These are phyloP conservation scores for Dorcus parallelipipedus DNA, from an alignment of 2,888 invertebrate genomes.

Conservation along the genomic window DNA sequence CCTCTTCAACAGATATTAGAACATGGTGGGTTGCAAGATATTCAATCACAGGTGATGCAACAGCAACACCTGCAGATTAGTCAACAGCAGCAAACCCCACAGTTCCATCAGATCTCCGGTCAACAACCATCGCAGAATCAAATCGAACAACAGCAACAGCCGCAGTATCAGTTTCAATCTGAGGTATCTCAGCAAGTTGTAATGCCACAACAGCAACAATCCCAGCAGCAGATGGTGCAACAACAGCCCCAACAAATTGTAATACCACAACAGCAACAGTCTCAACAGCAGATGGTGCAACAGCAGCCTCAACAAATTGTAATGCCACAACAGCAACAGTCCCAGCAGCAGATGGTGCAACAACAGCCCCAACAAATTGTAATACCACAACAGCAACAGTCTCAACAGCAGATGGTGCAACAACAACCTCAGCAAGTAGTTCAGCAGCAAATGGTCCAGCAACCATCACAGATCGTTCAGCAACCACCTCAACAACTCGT, in stretches of 20 bases:
- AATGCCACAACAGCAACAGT: slow-evolving; percentile 44
- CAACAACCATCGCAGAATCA: slow-evolving; percentile 5
- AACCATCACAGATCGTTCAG: slow-evolving; percentile 31
- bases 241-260: background rate
- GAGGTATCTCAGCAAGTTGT: background rate
- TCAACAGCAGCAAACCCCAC: background rate
- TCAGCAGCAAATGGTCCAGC: slow-evolving; percentile 26
- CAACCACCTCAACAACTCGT: slow-evolving; percentile 32
- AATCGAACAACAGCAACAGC: slow-evolving; percentile 5
- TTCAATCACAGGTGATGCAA: slow-evolving; percentile 16
- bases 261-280: slow-evolving; percentile 28
- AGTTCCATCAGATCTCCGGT: background rate
- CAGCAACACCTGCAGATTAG: slow-evolving; percentile 13
- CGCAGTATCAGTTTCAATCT: background rate
- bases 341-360: slow-evolving; percentile 32
- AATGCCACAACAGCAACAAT: slow-evolving; percentile 23
- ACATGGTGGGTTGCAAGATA: slow-evolving; percentile 1
- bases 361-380: background rate
- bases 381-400: slow-evolving; percentile 28
- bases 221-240: slow-evolving; percentile 2
- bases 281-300: slow-evolving; percentile 45
- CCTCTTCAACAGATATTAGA: slow-evolving; percentile 26
- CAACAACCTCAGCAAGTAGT: slow-evolving; percentile 43
- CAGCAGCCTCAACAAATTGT: slow-evolving; percentile 30
- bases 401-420: slow-evolving; percentile 45